Conservation (phyloP, 2,113 vertebrate genomes). For the Nestor notabilis region DNA sequence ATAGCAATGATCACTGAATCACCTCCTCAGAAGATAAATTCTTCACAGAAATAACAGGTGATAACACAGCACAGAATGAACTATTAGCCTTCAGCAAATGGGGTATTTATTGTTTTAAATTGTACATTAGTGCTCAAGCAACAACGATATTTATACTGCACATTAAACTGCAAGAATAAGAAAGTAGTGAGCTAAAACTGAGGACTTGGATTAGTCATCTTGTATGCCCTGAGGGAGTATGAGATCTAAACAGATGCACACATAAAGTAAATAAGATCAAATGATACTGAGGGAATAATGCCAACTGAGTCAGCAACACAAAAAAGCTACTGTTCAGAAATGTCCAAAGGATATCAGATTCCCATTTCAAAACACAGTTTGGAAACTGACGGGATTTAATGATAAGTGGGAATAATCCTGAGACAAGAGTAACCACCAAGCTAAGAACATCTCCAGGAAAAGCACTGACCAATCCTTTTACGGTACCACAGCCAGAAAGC, state of each 20-base stretch:
- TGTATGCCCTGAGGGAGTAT: neutral
- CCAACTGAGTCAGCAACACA: neutral
- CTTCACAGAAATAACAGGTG: neutral
- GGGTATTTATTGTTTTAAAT: conserved; percentile 34
- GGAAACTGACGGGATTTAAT: neutral
- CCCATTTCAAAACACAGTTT: neutral
- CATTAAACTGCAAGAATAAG: neutral
- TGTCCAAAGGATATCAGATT: neutral
- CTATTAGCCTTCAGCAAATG: conserved; percentile 38
- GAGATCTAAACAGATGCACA: conserved; percentile 20
- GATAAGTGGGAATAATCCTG: neutral
- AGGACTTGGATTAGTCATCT: neutral
- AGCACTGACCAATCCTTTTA: neutral
- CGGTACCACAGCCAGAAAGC: neutral
- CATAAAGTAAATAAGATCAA: neutral
- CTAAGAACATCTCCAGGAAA: neutral
- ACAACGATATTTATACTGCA: neutral
- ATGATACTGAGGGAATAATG: neutral
- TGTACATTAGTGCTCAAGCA: neutral
- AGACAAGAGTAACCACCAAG: neutral
- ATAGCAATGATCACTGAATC: neutral
- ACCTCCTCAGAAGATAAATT: neutral
- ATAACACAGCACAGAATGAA: conserved; percentile 1
- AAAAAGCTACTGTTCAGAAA: neutral
- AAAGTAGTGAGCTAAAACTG: neutral